These are phyloP conservation scores for Artemisiospiza belli DNA, from an alignment of 2,113 vertebrate genomes.

Conservation along the genomic window DNA sequence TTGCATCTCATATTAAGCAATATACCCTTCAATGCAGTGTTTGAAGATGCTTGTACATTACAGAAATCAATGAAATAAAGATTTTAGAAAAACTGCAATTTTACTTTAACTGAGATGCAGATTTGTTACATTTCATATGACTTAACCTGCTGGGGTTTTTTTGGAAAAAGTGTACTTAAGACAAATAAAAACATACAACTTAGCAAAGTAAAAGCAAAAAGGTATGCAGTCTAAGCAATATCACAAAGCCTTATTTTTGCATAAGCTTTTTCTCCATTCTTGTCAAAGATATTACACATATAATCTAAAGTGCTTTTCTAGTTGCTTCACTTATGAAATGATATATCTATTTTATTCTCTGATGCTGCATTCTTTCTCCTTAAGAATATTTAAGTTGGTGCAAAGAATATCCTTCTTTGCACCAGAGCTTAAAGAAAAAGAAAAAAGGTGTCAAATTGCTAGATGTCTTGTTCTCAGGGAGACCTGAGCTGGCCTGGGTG, in stretches of 20 bases:
- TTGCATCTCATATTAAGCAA: background rate
- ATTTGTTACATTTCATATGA: background rate
- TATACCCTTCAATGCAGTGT: background rate
- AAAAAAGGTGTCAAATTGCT: fast-evolving
- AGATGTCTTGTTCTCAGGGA: background rate
- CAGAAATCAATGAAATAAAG: background rate
- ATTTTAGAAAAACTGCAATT: background rate
- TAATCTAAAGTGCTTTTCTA: background rate
- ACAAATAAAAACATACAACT: background rate
- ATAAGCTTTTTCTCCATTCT: background rate
- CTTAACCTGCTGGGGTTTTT: background rate
- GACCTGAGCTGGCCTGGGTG: background rate
- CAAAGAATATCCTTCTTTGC: background rate
- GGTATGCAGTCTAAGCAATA: background rate
- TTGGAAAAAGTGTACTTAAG: background rate
- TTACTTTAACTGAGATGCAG: background rate
- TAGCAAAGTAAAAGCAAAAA: background rate
- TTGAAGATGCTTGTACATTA: background rate
- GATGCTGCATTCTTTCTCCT: background rate
- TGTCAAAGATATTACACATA: background rate
- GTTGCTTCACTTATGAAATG: background rate
- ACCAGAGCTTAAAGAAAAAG: background rate
- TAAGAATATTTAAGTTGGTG: background rate
- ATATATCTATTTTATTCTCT: background rate
- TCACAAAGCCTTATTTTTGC: background rate